phyloP scores from a whole-genome alignment of 2,888 invertebrate species.

The Lathronympha strigana region DNA sequence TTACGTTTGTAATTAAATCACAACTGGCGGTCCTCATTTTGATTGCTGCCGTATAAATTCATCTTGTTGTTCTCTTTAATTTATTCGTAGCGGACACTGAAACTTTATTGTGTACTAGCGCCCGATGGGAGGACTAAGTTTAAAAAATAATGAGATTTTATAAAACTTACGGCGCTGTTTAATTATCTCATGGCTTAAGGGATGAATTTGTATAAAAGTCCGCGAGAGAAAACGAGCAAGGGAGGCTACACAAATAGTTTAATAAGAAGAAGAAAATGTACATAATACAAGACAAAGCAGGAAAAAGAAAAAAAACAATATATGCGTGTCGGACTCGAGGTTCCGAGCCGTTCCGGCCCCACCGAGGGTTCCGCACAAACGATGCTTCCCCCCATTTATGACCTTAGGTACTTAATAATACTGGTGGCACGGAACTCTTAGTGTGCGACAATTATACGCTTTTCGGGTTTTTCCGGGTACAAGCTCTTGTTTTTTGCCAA shows the following conservation, averaged over 20 bases:
- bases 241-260: background rate
- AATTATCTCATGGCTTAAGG: background rate
- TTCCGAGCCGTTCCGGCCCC: too few relatives aligned
- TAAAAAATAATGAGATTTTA: slow-evolving; percentile 8
- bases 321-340: too few relatives aligned
- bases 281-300: too few relatives aligned
- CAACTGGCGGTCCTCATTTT: slow-evolving; percentile 63
- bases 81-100: slow-evolving; percentile 57
- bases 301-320: too few relatives aligned
- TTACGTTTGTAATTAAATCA: slow-evolving; percentile 52
- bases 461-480: too few relatives aligned
- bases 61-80: slow-evolving; percentile 61
- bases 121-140: background rate
- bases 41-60: slow-evolving; percentile 76
- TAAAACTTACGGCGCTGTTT: slow-evolving; percentile 1
- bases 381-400: too few relatives aligned
- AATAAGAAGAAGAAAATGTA: too few relatives aligned
- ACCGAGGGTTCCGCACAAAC: too few relatives aligned
- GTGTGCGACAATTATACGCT: too few relatives aligned
- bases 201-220: background rate
- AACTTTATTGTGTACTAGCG: slow-evolving; percentile 72
- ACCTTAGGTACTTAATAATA: too few relatives aligned
- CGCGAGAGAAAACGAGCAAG: background rate
- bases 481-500: too few relatives aligned
- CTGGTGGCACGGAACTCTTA: too few relatives aligned